A percentile compares a stretch with the other conserved stretches of the same genome.
phyloP scores from a whole-genome alignment of 2,797 vertebrate species.

The Setipinna tenuifilis region DNA sequence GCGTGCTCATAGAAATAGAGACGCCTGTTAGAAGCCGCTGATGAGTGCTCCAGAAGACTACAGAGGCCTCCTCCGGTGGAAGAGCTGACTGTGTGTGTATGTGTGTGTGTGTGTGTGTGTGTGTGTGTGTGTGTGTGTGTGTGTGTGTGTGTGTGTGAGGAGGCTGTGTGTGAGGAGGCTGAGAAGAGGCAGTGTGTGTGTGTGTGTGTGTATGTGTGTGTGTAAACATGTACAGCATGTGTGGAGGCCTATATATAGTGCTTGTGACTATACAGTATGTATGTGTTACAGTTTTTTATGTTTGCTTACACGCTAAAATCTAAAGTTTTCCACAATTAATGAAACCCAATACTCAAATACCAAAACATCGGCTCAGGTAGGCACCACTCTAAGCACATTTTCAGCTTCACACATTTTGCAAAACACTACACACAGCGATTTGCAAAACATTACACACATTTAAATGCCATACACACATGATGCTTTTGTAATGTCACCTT shows the following conservation, averaged over 20 bases:
- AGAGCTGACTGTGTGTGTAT: not conserved
- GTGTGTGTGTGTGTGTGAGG: not conserved
- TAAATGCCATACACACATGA: too few species aligned
- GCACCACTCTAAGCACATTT: too few species aligned
- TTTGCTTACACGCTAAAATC: too few species aligned
- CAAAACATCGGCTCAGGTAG: too few species aligned
- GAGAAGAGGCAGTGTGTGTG: not conserved
- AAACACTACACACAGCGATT: too few species aligned
- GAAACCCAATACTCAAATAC: too few species aligned
- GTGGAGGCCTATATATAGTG: not conserved
- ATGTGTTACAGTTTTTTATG: too few species aligned
- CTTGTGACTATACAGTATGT: not conserved
- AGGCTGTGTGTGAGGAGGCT: too few species aligned
- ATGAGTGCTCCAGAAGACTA: not conserved
- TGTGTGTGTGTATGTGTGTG: not conserved
- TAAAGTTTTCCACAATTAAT: too few species aligned
- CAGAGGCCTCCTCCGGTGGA: not conserved
- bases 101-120: slow-evolving; percentile 14
- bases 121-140: slow-evolving; percentile 3
- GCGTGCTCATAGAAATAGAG: not conserved
- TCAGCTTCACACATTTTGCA: too few species aligned
- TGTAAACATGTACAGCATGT: not conserved
- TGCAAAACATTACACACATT: too few species aligned
- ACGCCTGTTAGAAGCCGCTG: not conserved
- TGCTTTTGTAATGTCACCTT: too few species aligned